Evolutionary conservation across 2,888 invertebrate genomes (phyloP).

Genomic region (Acrocyrtus sp.): DNA sequence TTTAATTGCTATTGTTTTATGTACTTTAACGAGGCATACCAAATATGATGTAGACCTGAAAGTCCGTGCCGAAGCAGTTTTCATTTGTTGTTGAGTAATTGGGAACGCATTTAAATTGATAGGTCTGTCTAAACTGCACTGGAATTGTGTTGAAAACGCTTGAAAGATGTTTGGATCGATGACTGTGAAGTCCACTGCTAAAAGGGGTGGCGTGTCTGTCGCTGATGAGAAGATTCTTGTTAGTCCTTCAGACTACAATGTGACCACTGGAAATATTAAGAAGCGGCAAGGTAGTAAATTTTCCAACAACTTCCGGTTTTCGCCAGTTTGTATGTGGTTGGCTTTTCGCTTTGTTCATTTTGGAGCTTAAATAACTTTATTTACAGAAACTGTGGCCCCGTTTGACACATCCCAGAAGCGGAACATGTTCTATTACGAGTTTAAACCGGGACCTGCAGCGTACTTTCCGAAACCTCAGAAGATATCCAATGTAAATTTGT

Average conservation of each 20-base stretch:
- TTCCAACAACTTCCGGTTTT: not conserved
- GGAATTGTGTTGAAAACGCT: no score
- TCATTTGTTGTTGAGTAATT: no score
- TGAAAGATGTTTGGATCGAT: constrained; percentile 40
- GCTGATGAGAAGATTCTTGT: constrained; percentile 25
- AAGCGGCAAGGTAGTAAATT: constrained; percentile 25
- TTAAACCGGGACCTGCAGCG: constrained; percentile 37
- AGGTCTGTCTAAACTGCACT: no score
- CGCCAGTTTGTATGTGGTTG: no score
- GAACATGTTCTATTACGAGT: not conserved
- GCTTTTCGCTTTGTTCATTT: no score
- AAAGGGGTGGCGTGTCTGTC: constrained; percentile 28
- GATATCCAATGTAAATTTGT: no score
- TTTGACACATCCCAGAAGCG: constrained; percentile 42
- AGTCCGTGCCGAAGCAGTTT: no score
- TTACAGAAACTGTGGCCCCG: constrained; percentile 53
- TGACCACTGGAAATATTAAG: constrained; percentile 22
- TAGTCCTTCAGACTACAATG: constrained; percentile 52
- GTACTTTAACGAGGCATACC: no score
- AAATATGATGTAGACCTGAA: no score
- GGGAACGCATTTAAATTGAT: no score
- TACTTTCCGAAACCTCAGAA: constrained; percentile 43
- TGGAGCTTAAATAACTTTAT: no score
- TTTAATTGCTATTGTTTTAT: no score
- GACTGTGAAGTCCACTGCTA: constrained; percentile 53